Conservation (phyloP, 2,888 invertebrate genomes). For the Heliconius ethilla region DNA sequence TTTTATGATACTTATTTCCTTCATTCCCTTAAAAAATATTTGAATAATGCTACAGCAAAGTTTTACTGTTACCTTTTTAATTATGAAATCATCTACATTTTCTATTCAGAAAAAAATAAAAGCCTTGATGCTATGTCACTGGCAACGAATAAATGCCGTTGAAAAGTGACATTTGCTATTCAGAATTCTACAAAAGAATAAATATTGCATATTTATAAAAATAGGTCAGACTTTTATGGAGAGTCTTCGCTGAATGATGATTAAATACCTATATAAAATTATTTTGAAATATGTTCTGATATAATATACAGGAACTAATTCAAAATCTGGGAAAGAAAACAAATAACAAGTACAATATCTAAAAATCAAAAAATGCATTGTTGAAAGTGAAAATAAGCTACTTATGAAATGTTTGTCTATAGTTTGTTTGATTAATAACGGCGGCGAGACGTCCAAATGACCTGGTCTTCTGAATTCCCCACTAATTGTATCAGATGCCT, state of each 20-base stretch:
- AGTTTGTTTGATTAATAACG: conserved; percentile 65
- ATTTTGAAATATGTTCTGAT: not conserved
- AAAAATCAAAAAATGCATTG: not conserved
- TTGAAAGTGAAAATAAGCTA: not conserved
- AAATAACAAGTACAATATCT: not conserved
- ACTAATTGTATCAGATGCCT: conserved; percentile 70
- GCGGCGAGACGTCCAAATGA: conserved; percentile 64
- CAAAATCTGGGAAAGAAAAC: not conserved
- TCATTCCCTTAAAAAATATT: not conserved
- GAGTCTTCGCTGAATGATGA: not conserved
- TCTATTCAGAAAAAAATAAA: conserved; percentile 1
- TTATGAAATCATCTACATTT: not conserved
- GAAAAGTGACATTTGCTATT: conserved; percentile 15
- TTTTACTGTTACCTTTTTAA: conserved; percentile 1
- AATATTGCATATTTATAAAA: conserved; percentile 4
- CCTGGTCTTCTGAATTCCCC: conserved; percentile 69
- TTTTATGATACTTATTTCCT: not conserved
- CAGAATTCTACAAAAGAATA: conserved; percentile 8
- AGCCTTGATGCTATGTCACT: not conserved
- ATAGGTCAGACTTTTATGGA: conserved; percentile 16
- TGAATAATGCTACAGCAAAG: not conserved
- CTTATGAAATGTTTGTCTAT: conserved; percentile 49
- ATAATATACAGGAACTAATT: not conserved
- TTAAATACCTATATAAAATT: not conserved
- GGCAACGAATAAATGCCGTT: conserved; percentile 10